phyloP scores from a whole-genome alignment of 92 coral and sea anemone species.

The Zoanthus sociatus region DNA sequence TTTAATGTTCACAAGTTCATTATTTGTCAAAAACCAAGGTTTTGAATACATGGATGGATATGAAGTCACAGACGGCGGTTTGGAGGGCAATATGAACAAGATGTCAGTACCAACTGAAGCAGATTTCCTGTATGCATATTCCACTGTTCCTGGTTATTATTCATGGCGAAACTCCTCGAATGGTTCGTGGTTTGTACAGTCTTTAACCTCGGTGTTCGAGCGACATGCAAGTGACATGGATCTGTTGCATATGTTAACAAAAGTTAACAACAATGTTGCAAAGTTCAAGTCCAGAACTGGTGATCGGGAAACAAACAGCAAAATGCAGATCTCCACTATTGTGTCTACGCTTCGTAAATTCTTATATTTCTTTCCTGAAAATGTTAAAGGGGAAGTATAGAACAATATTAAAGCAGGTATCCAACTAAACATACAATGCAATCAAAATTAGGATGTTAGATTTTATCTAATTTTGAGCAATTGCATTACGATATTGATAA shows the following conservation, averaged over 20 bases:
- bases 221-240: slow-evolving; percentile 54
- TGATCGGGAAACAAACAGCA: slow-evolving; percentile 50
- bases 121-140: slow-evolving; percentile 64
- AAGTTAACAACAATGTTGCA: not conserved
- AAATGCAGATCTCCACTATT: slow-evolving; percentile 58
- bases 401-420: not conserved
- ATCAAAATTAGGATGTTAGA: no score
- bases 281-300: slow-evolving; percentile 58
- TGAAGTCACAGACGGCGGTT: slow-evolving; percentile 44
- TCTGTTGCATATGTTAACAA: slow-evolving; percentile 58
- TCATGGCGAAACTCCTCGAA: slow-evolving; percentile 64
- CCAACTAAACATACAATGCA: not conserved
- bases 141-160: slow-evolving; percentile 69
- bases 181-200: slow-evolving; percentile 69
- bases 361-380: slow-evolving; percentile 60
- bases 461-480: no score
- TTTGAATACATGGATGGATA: slow-evolving; percentile 67
- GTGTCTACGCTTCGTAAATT: slow-evolving; percentile 60
- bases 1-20: no score
- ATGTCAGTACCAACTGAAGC: slow-evolving; percentile 60
- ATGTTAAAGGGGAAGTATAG: slow-evolving; percentile 25
- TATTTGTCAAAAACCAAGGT: slow-evolving; percentile 18
- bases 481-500: no score
- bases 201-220: slow-evolving; percentile 54
- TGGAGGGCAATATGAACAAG: slow-evolving; percentile 39